Evolutionary conservation across 2,113 vertebrate species (phyloP).

Genomic region (Azemiops feae): DNA sequence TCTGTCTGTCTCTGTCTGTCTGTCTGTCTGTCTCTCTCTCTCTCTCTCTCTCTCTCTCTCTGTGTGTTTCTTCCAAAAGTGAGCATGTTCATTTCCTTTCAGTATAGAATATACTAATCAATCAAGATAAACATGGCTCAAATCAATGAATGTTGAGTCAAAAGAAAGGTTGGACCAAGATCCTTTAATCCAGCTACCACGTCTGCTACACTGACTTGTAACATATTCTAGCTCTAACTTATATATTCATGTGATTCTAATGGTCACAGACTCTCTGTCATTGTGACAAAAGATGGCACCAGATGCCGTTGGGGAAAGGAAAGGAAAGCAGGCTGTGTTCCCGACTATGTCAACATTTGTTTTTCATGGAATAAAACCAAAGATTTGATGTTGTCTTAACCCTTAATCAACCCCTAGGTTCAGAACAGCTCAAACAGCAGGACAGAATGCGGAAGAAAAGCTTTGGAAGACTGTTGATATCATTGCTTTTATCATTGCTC

Average conservation of each 20-base stretch:
- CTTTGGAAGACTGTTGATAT: slow-evolving; percentile 3
- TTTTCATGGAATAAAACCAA: neutral
- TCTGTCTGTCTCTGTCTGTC: too few relatives aligned
- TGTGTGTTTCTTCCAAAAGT: neutral
- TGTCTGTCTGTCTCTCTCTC: too few relatives aligned
- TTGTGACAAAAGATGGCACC: neutral
- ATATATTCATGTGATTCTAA: neutral
- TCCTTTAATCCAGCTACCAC: neutral
- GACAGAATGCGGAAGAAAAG: neutral
- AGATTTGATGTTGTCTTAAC: neutral
- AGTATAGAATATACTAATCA: neutral
- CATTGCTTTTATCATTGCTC: neutral
- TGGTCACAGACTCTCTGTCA: neutral
- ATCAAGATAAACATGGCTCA: too few relatives aligned
- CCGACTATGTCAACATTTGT: neutral
- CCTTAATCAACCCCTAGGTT: neutral
- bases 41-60: too few relatives aligned
- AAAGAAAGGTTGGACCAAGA: neutral
- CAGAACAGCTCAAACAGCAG: neutral
- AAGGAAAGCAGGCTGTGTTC: neutral
- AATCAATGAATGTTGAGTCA: neutral
- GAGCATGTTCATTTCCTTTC: neutral
- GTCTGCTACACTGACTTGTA: neutral
- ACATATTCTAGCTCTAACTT: neutral
- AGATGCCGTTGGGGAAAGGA: neutral